Conservation (phyloP, 2,888 invertebrate species). For the Pandemis corylana region DNA sequence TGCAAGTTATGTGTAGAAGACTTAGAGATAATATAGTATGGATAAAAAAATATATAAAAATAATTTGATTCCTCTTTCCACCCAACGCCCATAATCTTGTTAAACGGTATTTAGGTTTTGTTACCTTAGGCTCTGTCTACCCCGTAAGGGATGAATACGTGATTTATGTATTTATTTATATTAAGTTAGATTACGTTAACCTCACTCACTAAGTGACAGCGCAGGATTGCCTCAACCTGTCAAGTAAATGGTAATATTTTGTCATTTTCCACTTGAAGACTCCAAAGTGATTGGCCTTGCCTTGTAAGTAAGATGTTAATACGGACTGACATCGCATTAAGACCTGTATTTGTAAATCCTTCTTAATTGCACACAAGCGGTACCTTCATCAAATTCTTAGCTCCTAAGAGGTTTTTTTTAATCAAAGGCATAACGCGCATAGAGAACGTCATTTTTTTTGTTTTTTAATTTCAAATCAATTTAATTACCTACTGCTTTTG, state of each 20-base stretch:
- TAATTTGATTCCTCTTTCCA: too few relatives aligned
- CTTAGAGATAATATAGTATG: too few relatives aligned
- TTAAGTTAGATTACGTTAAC: conserved; percentile 10
- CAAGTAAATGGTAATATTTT: conserved; percentile 32
- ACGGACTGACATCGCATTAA: background rate
- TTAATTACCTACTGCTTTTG: conserved; percentile 49
- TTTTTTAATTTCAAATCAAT: background rate
- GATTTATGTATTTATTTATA: background rate
- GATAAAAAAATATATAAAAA: too few relatives aligned
- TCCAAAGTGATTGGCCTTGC: conserved; percentile 23
- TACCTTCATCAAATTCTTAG: too few relatives aligned
- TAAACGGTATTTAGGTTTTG: background rate
- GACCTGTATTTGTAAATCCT: background rate
- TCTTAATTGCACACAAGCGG: background rate
- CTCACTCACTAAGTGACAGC: conserved; percentile 31
- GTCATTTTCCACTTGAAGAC: conserved; percentile 26
- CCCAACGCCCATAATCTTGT: too few relatives aligned
- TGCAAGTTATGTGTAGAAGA: too few relatives aligned
- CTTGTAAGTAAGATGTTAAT: background rate
- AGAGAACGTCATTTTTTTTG: too few relatives aligned
- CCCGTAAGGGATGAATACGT: too few relatives aligned
- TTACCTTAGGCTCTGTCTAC: too few relatives aligned
- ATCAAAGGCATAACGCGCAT: too few relatives aligned
- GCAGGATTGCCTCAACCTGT: conserved; percentile 18
- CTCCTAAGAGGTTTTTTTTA: too few relatives aligned